phyloP scores from a whole-genome alignment of 2,797 vertebrate species.

The Helicolenus hilgendorfi region DNA sequence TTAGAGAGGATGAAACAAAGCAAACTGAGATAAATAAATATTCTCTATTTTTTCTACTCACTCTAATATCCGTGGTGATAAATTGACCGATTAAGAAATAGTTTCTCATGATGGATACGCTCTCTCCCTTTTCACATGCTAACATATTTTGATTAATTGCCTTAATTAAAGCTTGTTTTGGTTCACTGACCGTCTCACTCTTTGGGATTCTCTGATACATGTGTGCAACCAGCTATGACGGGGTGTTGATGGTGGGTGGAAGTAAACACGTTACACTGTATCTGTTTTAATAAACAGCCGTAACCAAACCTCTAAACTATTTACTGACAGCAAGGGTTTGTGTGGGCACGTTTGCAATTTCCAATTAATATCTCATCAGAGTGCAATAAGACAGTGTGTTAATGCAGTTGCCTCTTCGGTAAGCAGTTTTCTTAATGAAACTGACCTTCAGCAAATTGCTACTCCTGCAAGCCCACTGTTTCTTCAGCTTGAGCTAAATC shows the following conservation, averaged over 20 bases:
- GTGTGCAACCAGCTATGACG: neutral
- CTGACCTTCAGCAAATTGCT: neutral
- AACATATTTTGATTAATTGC: conserved; percentile 4
- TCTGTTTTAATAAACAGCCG: neutral
- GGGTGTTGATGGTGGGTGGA: neutral
- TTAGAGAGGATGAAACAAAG: neutral
- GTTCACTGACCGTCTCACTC: conserved; percentile 1
- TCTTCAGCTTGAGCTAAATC: neutral
- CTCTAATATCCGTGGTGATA: neutral
- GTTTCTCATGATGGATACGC: neutral
- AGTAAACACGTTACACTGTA: neutral
- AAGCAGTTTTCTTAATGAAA: conserved; percentile 14
- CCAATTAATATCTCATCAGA: conserved; percentile 17
- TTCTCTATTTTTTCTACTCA: neutral
- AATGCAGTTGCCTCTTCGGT: neutral
- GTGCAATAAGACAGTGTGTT: neutral
- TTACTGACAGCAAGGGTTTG: neutral
- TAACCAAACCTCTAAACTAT: conserved; percentile 6
- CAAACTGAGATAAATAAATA: neutral
- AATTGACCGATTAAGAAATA: neutral
- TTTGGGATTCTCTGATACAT: neutral
- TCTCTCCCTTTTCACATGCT: neutral
- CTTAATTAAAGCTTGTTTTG: conserved; percentile 34
- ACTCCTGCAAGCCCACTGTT: neutral
- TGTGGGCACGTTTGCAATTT: neutral